phyloP scores from a whole-genome alignment of 1,140 invertebrate species.

The Orius laevigatus region DNA sequence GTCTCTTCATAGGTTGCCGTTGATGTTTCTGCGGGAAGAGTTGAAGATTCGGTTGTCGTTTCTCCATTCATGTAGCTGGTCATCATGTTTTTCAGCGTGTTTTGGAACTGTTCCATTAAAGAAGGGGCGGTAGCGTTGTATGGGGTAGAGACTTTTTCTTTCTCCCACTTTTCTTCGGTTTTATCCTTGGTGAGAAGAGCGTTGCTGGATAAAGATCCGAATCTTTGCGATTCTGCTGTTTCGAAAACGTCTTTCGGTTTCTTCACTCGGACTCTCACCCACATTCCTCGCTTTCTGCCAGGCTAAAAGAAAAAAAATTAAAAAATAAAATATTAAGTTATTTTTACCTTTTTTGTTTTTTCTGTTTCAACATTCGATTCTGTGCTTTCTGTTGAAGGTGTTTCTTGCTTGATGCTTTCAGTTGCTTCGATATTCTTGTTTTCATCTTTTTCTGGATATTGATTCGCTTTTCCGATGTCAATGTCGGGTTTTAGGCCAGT shows the following conservation, averaged over 20 bases:
- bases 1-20: conserved; percentile 12
- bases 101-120: conserved; percentile 11
- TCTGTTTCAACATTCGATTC: too few relatives aligned
- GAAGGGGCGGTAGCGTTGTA: neutral
- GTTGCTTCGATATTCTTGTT: neutral
- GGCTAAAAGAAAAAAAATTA: conserved; percentile 14
- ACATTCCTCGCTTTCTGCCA: conserved; percentile 35
- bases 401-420: neutral
- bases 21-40: neutral
- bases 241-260: conserved; percentile 41
- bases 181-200: conserved; percentile 22
- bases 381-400: neutral
- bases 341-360: neutral
- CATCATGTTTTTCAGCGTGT: conserved; percentile 7
- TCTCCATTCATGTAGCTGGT: conserved; percentile 4
- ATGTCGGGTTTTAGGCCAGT: conserved; percentile 7
- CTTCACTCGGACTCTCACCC: conserved; percentile 36
- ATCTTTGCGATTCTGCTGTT: conserved; percentile 45
- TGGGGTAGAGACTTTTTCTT: conserved; percentile 6
- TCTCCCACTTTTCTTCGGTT: conserved; percentile 18
- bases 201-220: conserved; percentile 26
- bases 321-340: neutral
- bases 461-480: conserved; percentile 14
- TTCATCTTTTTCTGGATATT: conserved; percentile 11
- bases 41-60: neutral